phyloP scores from a whole-genome alignment of 2,888 invertebrate genomes.

The Allolobophora icterica region DNA sequence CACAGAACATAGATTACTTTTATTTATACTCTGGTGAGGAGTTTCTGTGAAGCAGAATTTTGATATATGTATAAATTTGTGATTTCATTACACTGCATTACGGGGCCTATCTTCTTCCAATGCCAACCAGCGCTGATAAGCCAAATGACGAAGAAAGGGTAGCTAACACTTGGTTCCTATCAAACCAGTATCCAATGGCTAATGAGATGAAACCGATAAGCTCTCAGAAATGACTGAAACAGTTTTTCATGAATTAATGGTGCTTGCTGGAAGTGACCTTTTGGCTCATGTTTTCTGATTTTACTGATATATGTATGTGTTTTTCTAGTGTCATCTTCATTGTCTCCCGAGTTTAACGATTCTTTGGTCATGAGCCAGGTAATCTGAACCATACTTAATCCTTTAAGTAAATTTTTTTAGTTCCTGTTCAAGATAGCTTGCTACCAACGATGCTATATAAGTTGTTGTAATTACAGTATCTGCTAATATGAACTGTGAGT shows the following conservation, averaged over 20 bases:
- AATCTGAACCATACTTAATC: not conserved
- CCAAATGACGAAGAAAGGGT: not conserved
- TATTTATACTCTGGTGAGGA: too few species aligned
- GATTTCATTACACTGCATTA: not conserved
- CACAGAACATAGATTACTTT: too few species aligned
- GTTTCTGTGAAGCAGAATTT: too few species aligned
- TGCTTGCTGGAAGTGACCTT: not conserved
- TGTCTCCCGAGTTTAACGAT: not conserved
- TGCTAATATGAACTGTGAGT: not conserved
- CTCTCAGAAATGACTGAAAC: not conserved
- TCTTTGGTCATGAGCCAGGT: not conserved
- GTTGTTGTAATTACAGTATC: too few species aligned
- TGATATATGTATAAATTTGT: too few species aligned
- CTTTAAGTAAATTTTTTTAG: not conserved
- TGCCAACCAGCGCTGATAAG: not conserved
- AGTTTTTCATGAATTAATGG: too few species aligned
- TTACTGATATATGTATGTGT: not conserved
- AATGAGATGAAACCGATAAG: not conserved
- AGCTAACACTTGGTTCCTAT: not conserved
- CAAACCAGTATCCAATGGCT: not conserved
- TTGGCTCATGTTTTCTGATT: slow-evolving; percentile 1
- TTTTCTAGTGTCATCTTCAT: not conserved
- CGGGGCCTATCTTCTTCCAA: not conserved
- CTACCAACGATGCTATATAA: too few species aligned
- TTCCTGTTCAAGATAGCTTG: not conserved